Evolutionary conservation across 2,113 vertebrate genomes (phyloP), one percentile per base, ranked within the genome.

Genomic region (Gobiocypris rarus): DNA sequence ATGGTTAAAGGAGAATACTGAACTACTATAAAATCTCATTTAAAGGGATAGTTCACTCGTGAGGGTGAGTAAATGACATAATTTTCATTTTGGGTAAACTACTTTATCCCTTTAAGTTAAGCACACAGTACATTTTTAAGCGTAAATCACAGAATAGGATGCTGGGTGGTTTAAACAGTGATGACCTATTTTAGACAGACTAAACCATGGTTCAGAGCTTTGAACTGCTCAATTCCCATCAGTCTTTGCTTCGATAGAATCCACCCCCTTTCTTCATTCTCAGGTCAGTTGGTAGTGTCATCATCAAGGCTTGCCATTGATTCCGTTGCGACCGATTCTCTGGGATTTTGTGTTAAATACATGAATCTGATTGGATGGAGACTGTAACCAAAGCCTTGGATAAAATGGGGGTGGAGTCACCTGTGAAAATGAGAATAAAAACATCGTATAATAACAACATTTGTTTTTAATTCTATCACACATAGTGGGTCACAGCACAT

Each of bases 381-480:
- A 73, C 52, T 41, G 43, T 74, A 56, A 63, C 58, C 79, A 82
- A 74, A 50, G 45, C 45, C 73, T 75, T 26, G 50, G 54, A 58
- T 28, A 63, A 69, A 81, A 45, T 54, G 3, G 54, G 54, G 61
- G 15, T 4, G 70, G 58, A 82, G 84, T 74, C 65, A 85, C 65
- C 83, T 83, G 86, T 77, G 43, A 77, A 78, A 45, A 67, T 22
- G 8, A 61, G 48, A n/a, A 31, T 78, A 38, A 79, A 78, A 79
- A 50, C 45, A 73, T 43, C 4, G n/a, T 45, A 1, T 26, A 15
- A 41, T 17, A 22, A 63, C 31, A 70, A 65, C 65, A 65, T 80
- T 5, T 41, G 14, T 74, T 24, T 74, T 24, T 48, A 17, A 24
- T 73, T 28, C 38, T 54, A 14, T 9, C 67, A 43, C 67, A 43